Conservation (phyloP, 1,140 invertebrate genomes). For the Prorops nasuta region DNA sequence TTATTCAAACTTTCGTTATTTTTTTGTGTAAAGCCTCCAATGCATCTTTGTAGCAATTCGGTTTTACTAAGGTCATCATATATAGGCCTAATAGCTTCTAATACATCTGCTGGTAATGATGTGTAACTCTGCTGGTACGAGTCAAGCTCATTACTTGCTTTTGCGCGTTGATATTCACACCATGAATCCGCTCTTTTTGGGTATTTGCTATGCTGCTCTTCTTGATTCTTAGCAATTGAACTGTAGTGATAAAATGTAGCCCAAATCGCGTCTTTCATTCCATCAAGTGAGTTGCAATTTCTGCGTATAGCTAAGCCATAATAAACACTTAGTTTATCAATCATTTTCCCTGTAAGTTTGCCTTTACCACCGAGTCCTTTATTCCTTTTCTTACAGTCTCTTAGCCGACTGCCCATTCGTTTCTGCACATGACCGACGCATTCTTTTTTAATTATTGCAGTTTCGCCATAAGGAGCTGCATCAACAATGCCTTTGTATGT, state of each 20-base stretch:
- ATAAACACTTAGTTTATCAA: conserved; percentile 23
- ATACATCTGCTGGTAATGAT: conserved; percentile 4
- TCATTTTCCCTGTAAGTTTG: conserved; percentile 24
- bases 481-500: background rate
- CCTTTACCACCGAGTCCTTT: conserved; percentile 15
- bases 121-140: background rate
- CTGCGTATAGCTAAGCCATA: conserved; percentile 3
- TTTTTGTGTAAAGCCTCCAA: conserved; percentile 8
- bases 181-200: background rate
- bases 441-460: background rate
- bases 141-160: background rate
- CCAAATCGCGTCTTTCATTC: conserved; percentile 6
- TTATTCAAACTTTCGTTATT: conserved; percentile 11
- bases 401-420: background rate
- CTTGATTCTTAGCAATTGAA: conserved; percentile 20
- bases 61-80: conserved; percentile 1
- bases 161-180: conserved; percentile 6
- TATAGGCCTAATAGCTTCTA: background rate
- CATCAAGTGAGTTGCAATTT: conserved; percentile 5
- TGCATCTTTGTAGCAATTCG: background rate
- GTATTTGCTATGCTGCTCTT: conserved; percentile 14
- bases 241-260: conserved; percentile 6
- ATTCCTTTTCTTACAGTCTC: background rate
- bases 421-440: conserved; percentile 7
- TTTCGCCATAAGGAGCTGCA: conserved; percentile 1